Conservation (phyloP, 1,140 invertebrate genomes). For the Drosophila malerkotliana region DNA sequence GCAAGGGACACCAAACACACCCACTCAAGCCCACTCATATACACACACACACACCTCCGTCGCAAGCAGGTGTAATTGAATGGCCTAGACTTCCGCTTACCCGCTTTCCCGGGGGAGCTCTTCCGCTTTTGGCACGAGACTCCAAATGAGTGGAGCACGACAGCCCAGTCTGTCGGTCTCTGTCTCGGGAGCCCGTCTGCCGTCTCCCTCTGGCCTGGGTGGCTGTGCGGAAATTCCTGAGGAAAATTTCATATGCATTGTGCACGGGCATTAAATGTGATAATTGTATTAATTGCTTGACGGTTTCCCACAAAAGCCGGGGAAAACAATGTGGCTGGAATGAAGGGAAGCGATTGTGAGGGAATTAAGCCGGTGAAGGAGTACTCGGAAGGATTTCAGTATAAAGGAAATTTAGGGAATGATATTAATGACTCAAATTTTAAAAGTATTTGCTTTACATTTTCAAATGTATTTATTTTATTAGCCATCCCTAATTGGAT, state of each 20-base stretch:
- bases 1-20: not conserved
- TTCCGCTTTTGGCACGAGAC: conserved; percentile 66
- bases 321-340: conserved; percentile 32
- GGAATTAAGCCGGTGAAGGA: conserved; percentile 18
- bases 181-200: not conserved
- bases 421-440: not conserved
- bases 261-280: conserved; percentile 67
- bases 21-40: conserved; percentile 25
- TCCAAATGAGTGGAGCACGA: conserved; percentile 33
- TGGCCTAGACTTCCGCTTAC: conserved; percentile 45
- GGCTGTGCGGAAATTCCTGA: conserved; percentile 30
- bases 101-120: conserved; percentile 30
- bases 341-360: conserved; percentile 16
- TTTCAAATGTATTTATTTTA: not conserved
- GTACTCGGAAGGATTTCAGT: not conserved
- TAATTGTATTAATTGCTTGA: conserved; percentile 74
- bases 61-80: conserved; percentile 79
- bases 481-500: not conserved
- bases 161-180: conserved; percentile 21
- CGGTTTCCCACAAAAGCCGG: conserved; percentile 51
- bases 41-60: conserved; percentile 18
- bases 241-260: conserved; percentile 69
- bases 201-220: conserved; percentile 17
- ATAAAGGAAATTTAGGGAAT: not conserved
- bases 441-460: not conserved